Evolutionary conservation across 2,113 vertebrate genomes (phyloP), one percentile per base, ranked within the genome.

Genomic region (Coregonus clupeaformis): DNA sequence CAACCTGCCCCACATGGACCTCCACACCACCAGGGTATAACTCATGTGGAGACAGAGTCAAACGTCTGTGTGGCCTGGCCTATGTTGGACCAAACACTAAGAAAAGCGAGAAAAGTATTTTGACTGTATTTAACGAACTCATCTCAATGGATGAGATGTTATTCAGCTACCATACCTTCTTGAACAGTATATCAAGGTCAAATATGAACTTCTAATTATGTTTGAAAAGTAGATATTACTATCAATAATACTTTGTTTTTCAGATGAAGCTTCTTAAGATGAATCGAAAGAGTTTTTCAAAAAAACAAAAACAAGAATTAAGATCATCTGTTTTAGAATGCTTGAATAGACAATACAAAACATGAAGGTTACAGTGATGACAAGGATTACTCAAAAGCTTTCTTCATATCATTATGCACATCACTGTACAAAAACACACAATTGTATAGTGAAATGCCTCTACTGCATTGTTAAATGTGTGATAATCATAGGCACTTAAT

Each of bases 21-120:
- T 99, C 97, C n/a, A n/a, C 0, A 99, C 97, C 77, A 98, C 97
- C 3, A 83, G 97, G 36, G 97, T 98, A 97, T 99, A 98, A 96
- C 94, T 95, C 81, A 3, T 0, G 81, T 25, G 67, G 0, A 7
- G 42, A 62, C 63, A 14, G 7, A 9, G 6, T 12, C 65, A 16
- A 11, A 12, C 29, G 16, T 67, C 65, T 3, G 5, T n/a, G 55
- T 12, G 18, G 27, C 5, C 13, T 49, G n/a, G 13, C 4, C 62
- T 20, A 80, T 76, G 77, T 47, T 87, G 79, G 68, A 63, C n/a
- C 78, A 49, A 47, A 69, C 59, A 78, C 76, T 36, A 60, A 36
- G 62, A 67, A 49, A 27, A 71, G 6, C 22, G 36, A 42, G 36
- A 16, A 18, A 14, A 16, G 49, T 52, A 52, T n/a, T n/a, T 14